Base-by-base conservation (phyloP, 2,113 vertebrate species). In the Platycercus adscitus region DNA sequence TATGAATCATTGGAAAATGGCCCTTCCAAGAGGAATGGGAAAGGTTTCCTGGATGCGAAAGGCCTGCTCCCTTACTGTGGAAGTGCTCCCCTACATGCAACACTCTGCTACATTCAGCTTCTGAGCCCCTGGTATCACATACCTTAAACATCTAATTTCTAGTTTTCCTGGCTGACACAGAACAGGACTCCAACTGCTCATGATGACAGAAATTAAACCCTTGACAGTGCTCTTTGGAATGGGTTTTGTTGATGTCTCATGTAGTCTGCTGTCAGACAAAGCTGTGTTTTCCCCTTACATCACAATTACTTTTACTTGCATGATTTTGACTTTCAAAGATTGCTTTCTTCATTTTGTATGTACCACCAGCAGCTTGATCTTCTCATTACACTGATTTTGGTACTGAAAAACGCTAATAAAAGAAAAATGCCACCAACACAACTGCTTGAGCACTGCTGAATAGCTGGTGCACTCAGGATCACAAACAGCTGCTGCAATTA, bases 401-500 rank as follows among this genome's bases (percentile, higher is more conserved):
- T 21, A 53, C 28, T 19, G 39, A 68, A 72, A 66, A 35, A 41
- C 25, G 70, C 76, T 17, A 68, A 64, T 17, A 41, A 19, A 44
- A 79, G 87, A 44, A 81, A 50, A 81, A 87, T 64, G 63, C 20
- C 47, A 47, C 39, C 16, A 41, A 9, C 37, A 64, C 13, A 8
- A 41, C 19, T 49, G 88, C 41, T 53, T 6, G 29, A 47, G 63
- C 24, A 18, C 77, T 46, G 37, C 77, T 52, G 41, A 73, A 66
- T 24, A 52, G 65, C 68, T 77, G 73, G 17, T 25, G 53, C 7
- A 10, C 6, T 43, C 29, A 58, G 88, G 93, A 89, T 75, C 80
- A 33, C 5, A 4, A 91, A 72, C 89, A 95, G 88, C 96, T 92
- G 89, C 91, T 55, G 81, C 69, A 95, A 73, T 93, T 89, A 24